phyloP scores from a whole-genome alignment of 2,797 vertebrate genomes.

The Orestias chungarensis region DNA sequence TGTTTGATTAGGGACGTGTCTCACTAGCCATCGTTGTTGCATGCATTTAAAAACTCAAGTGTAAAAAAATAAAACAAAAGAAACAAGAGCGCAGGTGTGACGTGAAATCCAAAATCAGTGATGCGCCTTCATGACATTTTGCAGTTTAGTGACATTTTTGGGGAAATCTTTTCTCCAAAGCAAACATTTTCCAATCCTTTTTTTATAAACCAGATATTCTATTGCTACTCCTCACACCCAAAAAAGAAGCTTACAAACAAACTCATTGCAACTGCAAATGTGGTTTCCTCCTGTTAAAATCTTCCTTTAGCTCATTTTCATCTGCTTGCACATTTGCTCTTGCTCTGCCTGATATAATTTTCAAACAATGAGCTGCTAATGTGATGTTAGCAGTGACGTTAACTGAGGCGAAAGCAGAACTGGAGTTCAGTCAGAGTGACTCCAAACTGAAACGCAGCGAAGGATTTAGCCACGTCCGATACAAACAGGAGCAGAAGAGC shows the following conservation, averaged over 20 bases:
- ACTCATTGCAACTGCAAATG: not conserved
- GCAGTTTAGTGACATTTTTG: constrained; percentile 14
- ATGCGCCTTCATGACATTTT: constrained; percentile 14
- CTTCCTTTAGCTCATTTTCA: not conserved
- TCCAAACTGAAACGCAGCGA: not conserved
- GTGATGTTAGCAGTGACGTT: too few species aligned
- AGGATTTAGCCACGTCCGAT: not conserved
- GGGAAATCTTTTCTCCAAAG: not conserved
- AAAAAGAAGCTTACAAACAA: too few species aligned
- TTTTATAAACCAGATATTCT: not conserved
- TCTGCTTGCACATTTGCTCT: not conserved
- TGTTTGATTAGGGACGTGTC: constrained; percentile 42
- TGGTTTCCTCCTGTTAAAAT: not conserved
- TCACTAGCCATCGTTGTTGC: constrained; percentile 50
- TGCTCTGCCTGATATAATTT: not conserved
- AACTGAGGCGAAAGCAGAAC: too few species aligned
- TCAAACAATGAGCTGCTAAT: not conserved
- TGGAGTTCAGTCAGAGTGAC: not conserved
- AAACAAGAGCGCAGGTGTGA: constrained; percentile 30
- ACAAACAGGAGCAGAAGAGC: not conserved
- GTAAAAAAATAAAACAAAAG: too few species aligned
- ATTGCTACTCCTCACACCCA: too few species aligned
- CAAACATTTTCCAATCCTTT: not conserved
- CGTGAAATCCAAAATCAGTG: constrained; percentile 25
- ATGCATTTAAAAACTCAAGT: constrained; percentile 64